These are phyloP conservation scores for Tetrapedia diversipes DNA, from an alignment of 2,888 invertebrate species.

Conservation along the genomic window DNA sequence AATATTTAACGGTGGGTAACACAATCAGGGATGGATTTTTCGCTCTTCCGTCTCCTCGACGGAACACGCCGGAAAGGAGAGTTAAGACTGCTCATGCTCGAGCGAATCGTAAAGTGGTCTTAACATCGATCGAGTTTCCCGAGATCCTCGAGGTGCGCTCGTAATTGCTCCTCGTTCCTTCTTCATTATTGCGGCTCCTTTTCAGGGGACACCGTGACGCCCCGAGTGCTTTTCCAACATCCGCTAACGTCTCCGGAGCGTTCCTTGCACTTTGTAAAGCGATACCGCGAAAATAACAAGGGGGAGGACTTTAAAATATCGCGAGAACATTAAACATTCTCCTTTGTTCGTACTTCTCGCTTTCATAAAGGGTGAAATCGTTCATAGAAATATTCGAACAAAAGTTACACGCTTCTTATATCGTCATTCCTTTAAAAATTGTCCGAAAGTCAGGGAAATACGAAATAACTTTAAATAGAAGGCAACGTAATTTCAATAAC, in stretches of 20 bases:
- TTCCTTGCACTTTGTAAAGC: not conserved
- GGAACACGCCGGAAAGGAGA: constrained; percentile 13
- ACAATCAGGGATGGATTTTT: constrained; percentile 36
- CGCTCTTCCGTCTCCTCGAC: not conserved
- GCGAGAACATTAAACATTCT: too few species aligned
- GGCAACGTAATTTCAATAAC: too few species aligned
- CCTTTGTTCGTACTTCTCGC: too few species aligned
- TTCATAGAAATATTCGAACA: too few species aligned
- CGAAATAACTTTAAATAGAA: too few species aligned
- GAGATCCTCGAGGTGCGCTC: constrained; percentile 25
- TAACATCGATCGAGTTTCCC: constrained; percentile 47
- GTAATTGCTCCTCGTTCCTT: constrained; percentile 24
- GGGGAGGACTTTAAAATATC: too few species aligned
- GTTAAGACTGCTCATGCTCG: constrained; percentile 45
- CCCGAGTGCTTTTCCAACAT: constrained; percentile 17
- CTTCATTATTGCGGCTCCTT: constrained; percentile 19
- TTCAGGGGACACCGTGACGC: constrained; percentile 22
- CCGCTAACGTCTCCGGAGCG: not conserved
- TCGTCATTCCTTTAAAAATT: too few species aligned
- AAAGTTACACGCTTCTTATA: too few species aligned
- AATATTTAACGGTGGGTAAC: constrained; percentile 50
- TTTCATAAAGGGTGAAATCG: too few species aligned
- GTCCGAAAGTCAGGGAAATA: too few species aligned
- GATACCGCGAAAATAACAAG: too few species aligned
- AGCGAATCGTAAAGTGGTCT: constrained; percentile 41